Base-by-base conservation (phyloP, 1,140 invertebrate species). In the Drosophila eugracilis region DNA sequence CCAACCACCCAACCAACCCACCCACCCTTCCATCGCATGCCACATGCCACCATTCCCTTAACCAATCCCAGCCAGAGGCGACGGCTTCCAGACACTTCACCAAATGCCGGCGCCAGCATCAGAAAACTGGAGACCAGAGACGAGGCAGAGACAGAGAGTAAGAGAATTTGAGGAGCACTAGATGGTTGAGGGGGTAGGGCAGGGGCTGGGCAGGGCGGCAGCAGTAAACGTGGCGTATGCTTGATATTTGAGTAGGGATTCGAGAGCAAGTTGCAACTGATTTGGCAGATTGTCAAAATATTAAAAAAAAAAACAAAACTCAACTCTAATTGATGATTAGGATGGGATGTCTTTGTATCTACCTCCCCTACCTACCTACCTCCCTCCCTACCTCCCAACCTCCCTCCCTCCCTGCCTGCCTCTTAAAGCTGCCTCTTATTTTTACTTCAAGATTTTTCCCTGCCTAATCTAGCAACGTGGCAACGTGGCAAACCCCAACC, bases 41-140 rank as follows among this genome's bases (percentile, higher is more conserved):
- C 15, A n/a, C 17, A n/a, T 14, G 0, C 55, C 19, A n/a, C n/a
- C 10, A 5, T 9, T 34, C 5, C 28, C n/a, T 7, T 30, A 1
- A 17, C 30, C 22, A 3, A 24, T 15, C 36, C 45, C 15, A 7
- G 60, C 58, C 53, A 32, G 65, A 53, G 77, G 71, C 77, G 58
- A 80, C 65, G 72, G 58, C 54, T 66, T 39, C 63, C 75, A 69
- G 75, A 66, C 78, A 80, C 66, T 81, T 77, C 32, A 44, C 54
- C 52, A 47, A 67, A 83, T 69, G 78, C 57, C 79, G 78, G 79
- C 78, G 75, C 79, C 78, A 83, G 60, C 74, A 83, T 60, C 45
- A 22, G 36, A 42, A 4, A 3, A 10, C 6, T 3, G 15, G 36
- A 32, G 30, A 12, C 7, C 14, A 15, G 14, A 12, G 26, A 24